Evolutionary conservation across 2,113 vertebrate species (phyloP).

Genomic region (Crotalus viridis): DNA sequence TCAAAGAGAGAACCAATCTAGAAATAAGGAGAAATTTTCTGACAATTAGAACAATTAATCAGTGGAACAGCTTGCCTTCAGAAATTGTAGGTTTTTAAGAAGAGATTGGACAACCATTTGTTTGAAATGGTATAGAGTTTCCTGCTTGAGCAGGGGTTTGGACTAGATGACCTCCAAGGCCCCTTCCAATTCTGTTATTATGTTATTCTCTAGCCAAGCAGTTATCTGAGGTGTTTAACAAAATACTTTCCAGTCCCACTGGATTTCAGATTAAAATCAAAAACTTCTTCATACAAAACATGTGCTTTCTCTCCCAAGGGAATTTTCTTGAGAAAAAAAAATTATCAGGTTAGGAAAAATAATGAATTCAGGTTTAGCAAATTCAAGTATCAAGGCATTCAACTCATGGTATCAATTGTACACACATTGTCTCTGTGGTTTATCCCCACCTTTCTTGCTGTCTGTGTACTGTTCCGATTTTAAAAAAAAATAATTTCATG

Average conservation of each 20-base stretch:
- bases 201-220: too few species aligned
- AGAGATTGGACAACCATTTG: background rate
- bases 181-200: too few species aligned
- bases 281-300: background rate
- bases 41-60: background rate
- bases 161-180: too few species aligned
- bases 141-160: too few species aligned
- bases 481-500: background rate
- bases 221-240: background rate
- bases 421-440: background rate
- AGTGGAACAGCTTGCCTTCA: background rate
- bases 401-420: background rate
- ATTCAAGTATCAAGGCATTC: background rate
- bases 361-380: conserved; percentile 6
- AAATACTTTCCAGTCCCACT: background rate
- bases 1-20: too few species aligned
- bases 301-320: background rate
- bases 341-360: background rate
- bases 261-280: background rate
- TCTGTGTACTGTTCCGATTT: background rate
- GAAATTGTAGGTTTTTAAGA: background rate
- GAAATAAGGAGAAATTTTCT: too few species aligned
- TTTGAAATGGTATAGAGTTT: too few species aligned
- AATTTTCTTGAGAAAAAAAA: background rate
- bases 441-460: background rate